Conservation (phyloP, 2,113 vertebrate genomes). For the Fregata magnificens region DNA sequence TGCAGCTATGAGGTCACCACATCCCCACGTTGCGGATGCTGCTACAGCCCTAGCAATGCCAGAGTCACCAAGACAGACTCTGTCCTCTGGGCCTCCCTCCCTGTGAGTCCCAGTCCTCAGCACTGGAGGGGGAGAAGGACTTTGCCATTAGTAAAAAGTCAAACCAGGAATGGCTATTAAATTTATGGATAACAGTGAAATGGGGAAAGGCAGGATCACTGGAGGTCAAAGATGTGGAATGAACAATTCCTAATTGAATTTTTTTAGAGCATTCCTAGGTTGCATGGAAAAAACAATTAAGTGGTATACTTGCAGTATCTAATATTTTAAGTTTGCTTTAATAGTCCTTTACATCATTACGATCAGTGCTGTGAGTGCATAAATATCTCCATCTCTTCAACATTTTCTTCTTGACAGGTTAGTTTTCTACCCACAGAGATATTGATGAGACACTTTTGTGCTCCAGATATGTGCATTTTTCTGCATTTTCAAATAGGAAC, state of each 20-base stretch:
- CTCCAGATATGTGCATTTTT: slow-evolving; percentile 65
- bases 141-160: background rate
- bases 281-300: slow-evolving; percentile 23
- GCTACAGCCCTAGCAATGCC: background rate
- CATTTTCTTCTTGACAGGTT: slow-evolving; percentile 57
- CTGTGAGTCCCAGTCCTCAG: background rate
- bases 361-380: slow-evolving; percentile 23
- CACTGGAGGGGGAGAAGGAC: background rate
- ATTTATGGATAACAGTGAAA: background rate
- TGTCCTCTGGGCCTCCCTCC: background rate
- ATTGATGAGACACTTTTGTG: slow-evolving; percentile 61
- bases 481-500: slow-evolving; percentile 68
- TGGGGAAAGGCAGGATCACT: background rate
- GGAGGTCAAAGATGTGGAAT: background rate
- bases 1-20: background rate
- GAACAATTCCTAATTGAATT: background rate
- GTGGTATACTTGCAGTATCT: background rate
- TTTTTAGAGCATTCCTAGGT: background rate
- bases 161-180: background rate
- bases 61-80: background rate
- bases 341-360: slow-evolving; percentile 48
- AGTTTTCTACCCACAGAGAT: slow-evolving; percentile 62
- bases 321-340: slow-evolving; percentile 52
- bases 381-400: slow-evolving; percentile 53
- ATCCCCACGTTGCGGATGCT: rapidly evolving